Percentiles rank a stretch among this genome's conserved stretches.
Evolutionary conservation across 30 jellyfish, hydroid and myxozoan species (phyloP).

Genomic region (Hydractinia echinata): DNA sequence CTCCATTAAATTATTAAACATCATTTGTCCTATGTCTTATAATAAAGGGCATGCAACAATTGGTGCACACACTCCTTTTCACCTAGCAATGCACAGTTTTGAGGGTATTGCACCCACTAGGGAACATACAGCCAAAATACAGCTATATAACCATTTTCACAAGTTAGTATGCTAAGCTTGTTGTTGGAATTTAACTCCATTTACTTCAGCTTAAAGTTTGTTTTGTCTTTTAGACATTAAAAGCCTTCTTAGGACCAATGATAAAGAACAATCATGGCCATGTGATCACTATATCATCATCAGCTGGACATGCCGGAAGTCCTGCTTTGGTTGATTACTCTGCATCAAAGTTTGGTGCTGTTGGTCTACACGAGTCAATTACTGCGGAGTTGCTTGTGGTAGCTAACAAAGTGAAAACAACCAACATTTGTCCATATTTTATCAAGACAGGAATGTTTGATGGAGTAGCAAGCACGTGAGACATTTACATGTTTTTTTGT

Average conservation of each 20-base stretch:
- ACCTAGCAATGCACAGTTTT: too few relatives aligned
- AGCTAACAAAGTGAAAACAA: conserved; percentile 35
- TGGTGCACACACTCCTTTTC: too few relatives aligned
- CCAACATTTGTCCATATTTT: conserved; percentile 74
- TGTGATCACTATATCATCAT: conserved; percentile 69
- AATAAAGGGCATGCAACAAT: too few relatives aligned
- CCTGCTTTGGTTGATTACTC: conserved; percentile 69
- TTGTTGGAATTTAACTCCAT: too few relatives aligned
- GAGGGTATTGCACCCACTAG: too few relatives aligned
- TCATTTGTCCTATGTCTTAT: too few relatives aligned
- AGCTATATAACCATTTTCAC: too few relatives aligned
- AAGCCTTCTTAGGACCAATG: conserved; percentile 86
- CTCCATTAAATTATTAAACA: too few relatives aligned
- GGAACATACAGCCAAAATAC: too few relatives aligned
- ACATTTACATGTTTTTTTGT: too few relatives aligned
- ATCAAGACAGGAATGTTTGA: conserved; percentile 88
- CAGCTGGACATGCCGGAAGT: conserved; percentile 75
- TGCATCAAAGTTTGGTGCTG: conserved; percentile 92
- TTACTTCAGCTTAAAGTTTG: not conserved
- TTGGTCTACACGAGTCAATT: conserved; percentile 83
- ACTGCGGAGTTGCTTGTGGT: conserved; percentile 46
- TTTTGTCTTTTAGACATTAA: conserved; percentile 61
- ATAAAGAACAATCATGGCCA: conserved; percentile 80
- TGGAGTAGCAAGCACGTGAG: conserved; percentile 65
- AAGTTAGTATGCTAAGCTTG: too few relatives aligned